phyloP scores from a whole-genome alignment of 2,797 vertebrate species.

The Phoxinus dragarum region DNA sequence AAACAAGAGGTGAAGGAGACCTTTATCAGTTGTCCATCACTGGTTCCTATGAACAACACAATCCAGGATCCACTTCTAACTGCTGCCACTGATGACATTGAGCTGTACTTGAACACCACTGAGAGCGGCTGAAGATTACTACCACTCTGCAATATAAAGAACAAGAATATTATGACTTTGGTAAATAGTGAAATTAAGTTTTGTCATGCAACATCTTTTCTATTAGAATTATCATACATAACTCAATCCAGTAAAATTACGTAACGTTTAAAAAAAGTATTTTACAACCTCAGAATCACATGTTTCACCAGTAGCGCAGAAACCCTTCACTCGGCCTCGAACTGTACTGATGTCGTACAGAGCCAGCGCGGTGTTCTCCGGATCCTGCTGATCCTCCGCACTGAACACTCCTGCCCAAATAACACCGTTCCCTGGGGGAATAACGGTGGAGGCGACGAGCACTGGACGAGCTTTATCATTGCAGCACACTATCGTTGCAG shows the following conservation, averaged over 20 bases:
- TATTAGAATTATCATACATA: background rate
- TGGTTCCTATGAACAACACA: conserved; percentile 75
- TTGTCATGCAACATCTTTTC: background rate
- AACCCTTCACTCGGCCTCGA: background rate
- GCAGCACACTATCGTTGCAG: conserved; percentile 56
- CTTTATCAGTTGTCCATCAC: conserved; percentile 78
- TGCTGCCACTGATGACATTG: conserved; percentile 75
- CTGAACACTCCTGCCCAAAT: conserved; percentile 87
- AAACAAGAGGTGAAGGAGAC: conserved; percentile 53
- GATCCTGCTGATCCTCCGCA: conserved; percentile 55
- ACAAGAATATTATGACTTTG: background rate
- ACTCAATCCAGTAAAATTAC: background rate
- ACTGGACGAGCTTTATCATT: background rate
- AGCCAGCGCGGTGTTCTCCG: conserved; percentile 64
- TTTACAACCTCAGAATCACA: conserved; percentile 27
- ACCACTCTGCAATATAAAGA: background rate
- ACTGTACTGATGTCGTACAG: conserved; percentile 71
- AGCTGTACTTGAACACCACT: conserved; percentile 65
- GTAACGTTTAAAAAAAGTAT: background rate
- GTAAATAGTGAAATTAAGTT: background rate
- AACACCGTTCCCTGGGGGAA: conserved; percentile 63
- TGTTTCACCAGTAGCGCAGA: rapidly evolving
- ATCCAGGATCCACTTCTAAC: conserved; percentile 65
- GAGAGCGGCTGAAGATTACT: background rate
- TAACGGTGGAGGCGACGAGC: conserved; percentile 80